A percentile compares a stretch with the other conserved stretches of the same genome.
phyloP scores from a whole-genome alignment of 1,140 invertebrate species.

The Ephestia elutella region DNA sequence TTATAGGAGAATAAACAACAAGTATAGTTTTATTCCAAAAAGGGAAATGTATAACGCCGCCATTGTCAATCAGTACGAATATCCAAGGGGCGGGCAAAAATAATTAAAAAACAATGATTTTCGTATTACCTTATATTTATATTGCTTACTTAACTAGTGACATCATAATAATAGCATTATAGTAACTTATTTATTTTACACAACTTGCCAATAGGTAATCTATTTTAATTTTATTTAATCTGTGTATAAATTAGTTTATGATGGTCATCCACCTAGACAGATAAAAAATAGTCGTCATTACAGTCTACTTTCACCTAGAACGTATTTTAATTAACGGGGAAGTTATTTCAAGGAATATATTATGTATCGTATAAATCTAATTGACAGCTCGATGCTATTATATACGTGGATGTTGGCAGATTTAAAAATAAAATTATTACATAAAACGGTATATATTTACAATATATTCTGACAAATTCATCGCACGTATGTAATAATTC shows the following conservation, averaged over 20 bases:
- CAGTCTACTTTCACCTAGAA: conserved; percentile 69
- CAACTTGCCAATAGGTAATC: conserved; percentile 72
- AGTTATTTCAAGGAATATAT: conserved; percentile 71
- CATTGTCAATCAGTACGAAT: too few species aligned
- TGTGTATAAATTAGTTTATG: conserved; percentile 73
- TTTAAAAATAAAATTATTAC: conserved; percentile 67
- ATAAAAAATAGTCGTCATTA: conserved; percentile 70
- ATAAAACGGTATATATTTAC: conserved; percentile 70
- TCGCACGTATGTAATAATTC: conserved; percentile 64
- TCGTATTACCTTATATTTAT: conserved; percentile 69
- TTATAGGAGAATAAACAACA: too few species aligned
- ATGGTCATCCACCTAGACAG: conserved; percentile 71
- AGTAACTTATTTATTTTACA: conserved; percentile 74
- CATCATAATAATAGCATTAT: conserved; percentile 72
- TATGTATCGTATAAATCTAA: conserved; percentile 58
- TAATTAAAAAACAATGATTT: conserved; percentile 32
- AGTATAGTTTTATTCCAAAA: too few species aligned
- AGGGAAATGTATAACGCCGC: conserved; percentile 8
- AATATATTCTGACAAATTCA: conserved; percentile 62
- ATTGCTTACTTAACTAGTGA: conserved; percentile 74
- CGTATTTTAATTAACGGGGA: conserved; percentile 40
- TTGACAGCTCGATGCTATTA: conserved; percentile 69
- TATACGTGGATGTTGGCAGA: conserved; percentile 65
- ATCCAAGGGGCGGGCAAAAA: neutral
- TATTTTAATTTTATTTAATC: conserved; percentile 62